These are phyloP conservation scores for Catocala fraxini DNA, from an alignment of 2,888 invertebrate species.

Conservation along the genomic window DNA sequence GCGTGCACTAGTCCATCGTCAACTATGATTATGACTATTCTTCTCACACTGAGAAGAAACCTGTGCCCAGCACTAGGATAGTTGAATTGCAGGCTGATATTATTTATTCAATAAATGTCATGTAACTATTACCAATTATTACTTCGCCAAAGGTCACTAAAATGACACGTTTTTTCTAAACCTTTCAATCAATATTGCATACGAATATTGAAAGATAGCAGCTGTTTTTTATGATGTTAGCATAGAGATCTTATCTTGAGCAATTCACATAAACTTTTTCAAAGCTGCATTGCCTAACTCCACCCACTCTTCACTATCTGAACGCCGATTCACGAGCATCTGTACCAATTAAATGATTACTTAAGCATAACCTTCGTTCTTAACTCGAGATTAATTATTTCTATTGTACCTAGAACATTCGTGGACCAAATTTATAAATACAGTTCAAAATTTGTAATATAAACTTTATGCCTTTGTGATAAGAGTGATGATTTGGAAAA, in stretches of 20 bases:
- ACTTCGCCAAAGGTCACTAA: too few relatives aligned
- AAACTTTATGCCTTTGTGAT: slow-evolving; percentile 15
- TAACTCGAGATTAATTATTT: slow-evolving; percentile 74
- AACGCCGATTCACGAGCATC: slow-evolving; percentile 53
- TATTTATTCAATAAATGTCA: too few relatives aligned
- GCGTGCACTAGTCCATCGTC: too few relatives aligned
- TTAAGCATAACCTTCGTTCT: slow-evolving; percentile 65
- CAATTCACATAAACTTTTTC: slow-evolving; percentile 6
- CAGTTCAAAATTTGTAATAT: slow-evolving; percentile 19
- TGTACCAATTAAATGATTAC: slow-evolving; percentile 72
- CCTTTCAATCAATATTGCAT: too few relatives aligned
- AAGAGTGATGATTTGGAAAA: slow-evolving; percentile 7
- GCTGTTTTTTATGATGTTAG: too few relatives aligned
- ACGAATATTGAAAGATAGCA: too few relatives aligned
- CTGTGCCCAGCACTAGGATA: too few relatives aligned
- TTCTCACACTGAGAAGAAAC: too few relatives aligned
- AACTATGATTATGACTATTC: too few relatives aligned
- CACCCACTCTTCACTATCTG: slow-evolving; percentile 45
- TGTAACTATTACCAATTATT: too few relatives aligned
- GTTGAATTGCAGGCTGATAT: too few relatives aligned
- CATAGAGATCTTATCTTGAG: background rate
- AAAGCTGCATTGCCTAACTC: slow-evolving; percentile 47
- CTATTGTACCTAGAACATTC: slow-evolving; percentile 66
- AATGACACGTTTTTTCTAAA: too few relatives aligned
- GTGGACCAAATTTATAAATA: slow-evolving; percentile 24